A percentile compares a stretch with the other conserved stretches of the same genome.
These are phyloP conservation scores for Terebella lapidaria DNA, from an alignment of 2,888 invertebrate genomes.

Conservation along the genomic window DNA sequence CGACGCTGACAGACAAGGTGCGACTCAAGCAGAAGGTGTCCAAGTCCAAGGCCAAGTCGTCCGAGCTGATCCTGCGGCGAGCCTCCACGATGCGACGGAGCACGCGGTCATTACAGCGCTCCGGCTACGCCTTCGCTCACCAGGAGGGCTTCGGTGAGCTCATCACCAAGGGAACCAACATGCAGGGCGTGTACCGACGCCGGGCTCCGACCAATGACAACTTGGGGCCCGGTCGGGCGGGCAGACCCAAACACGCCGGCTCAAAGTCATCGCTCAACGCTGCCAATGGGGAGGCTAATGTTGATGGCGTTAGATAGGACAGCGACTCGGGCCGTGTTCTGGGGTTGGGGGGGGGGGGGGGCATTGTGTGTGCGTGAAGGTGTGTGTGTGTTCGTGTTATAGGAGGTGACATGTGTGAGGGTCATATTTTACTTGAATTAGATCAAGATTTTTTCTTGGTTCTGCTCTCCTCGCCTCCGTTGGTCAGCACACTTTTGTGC, in stretches of 20 bases:
- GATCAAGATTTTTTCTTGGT: too few relatives aligned
- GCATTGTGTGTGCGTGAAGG: too few relatives aligned
- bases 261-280: background rate
- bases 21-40: constrained; percentile 68
- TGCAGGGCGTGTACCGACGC: constrained; percentile 56
- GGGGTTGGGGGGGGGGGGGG: too few relatives aligned
- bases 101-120: constrained; percentile 54
- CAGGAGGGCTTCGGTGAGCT: constrained; percentile 92
- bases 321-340: too few relatives aligned
- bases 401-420: too few relatives aligned
- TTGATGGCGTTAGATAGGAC: too few relatives aligned
- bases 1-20: constrained; percentile 86
- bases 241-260: background rate
- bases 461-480: too few relatives aligned
- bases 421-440: too few relatives aligned
- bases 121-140: constrained; percentile 98
- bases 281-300: background rate
- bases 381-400: too few relatives aligned
- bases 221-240: too few relatives aligned
- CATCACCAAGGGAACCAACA: constrained; percentile 95
- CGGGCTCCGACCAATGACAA: too few relatives aligned
- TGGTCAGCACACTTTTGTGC: too few relatives aligned
- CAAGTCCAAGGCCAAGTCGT: constrained; percentile 41
- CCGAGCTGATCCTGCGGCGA: constrained; percentile 37
- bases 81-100: constrained; percentile 68